Conservation (phyloP, 2,797 vertebrate species). For the Gallinago solitaria region DNA sequence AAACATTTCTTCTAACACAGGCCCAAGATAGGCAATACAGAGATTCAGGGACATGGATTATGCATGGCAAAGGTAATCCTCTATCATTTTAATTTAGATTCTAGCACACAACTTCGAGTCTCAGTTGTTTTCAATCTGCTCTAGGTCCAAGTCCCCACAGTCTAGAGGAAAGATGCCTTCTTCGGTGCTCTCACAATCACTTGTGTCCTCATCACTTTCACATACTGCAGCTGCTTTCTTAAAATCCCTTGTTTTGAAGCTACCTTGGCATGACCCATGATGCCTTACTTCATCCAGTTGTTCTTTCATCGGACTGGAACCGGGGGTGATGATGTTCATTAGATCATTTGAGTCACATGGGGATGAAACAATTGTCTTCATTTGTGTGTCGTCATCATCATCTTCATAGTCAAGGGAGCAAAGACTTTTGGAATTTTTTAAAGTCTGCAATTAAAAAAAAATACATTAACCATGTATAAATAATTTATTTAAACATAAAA, state of each 20-base stretch:
- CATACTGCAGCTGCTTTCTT: slow-evolving; percentile 49
- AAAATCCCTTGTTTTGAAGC: slow-evolving; percentile 57
- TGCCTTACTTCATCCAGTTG: slow-evolving; percentile 46
- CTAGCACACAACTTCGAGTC: slow-evolving; percentile 34
- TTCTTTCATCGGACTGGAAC: slow-evolving; percentile 71
- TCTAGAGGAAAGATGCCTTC: slow-evolving; percentile 72
- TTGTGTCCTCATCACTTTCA: slow-evolving; percentile 72
- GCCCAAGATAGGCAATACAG: slow-evolving; percentile 64
- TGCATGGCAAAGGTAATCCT: slow-evolving; percentile 69
- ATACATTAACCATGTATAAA: neutral
- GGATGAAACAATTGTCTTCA: slow-evolving; percentile 78
- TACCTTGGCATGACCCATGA: neutral
- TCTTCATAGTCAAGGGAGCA: slow-evolving; percentile 80
- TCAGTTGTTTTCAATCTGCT: slow-evolving; percentile 83
- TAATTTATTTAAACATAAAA: too few species aligned
- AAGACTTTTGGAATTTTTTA: slow-evolving; percentile 84
- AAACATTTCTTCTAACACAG: slow-evolving; percentile 61
- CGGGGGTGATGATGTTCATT: slow-evolving; percentile 60
- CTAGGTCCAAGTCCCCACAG: slow-evolving; percentile 78
- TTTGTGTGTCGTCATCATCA: slow-evolving; percentile 70
- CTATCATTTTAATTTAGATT: slow-evolving; percentile 58
- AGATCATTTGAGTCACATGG: slow-evolving; percentile 75
- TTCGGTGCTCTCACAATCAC: slow-evolving; percentile 75
- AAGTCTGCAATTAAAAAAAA: slow-evolving; percentile 71
- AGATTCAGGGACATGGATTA: slow-evolving; percentile 70